Evolutionary conservation across 2,797 vertebrate genomes (phyloP).

Genomic region (Microctenopoma steveboyesi): DNA sequence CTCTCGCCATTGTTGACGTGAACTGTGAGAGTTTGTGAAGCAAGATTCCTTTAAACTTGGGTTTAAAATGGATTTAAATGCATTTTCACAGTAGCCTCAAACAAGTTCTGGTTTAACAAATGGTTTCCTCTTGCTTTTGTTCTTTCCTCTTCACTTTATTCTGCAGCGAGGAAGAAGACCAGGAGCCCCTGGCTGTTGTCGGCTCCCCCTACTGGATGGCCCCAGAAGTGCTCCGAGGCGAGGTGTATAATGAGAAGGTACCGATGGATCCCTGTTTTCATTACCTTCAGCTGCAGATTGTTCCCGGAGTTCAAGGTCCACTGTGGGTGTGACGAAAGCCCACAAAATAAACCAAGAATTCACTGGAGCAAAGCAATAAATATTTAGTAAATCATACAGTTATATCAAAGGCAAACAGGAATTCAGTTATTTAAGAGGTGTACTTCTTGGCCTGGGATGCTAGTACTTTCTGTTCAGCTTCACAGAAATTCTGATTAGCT

Average conservation of each 20-base stretch:
- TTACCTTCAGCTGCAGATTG: slow-evolving; percentile 19
- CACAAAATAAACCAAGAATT: slow-evolving; percentile 20
- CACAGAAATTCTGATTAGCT: slow-evolving; percentile 15
- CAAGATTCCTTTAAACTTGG: neutral
- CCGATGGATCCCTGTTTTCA: slow-evolving; percentile 10
- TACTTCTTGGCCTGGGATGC: neutral
- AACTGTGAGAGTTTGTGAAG: neutral
- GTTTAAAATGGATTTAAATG: too few species aligned
- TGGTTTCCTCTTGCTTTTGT: neutral
- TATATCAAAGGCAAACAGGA: slow-evolving; percentile 1
- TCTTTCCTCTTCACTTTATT: neutral
- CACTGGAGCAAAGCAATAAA: slow-evolving; percentile 31
- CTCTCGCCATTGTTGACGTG: neutral
- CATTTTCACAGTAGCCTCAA: too few species aligned
- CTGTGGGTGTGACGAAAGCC: slow-evolving; percentile 32
- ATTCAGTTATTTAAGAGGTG: slow-evolving; percentile 37
- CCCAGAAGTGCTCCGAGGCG: slow-evolving; percentile 92
- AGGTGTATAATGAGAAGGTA: slow-evolving; percentile 96
- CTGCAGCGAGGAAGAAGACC: slow-evolving; percentile 85
- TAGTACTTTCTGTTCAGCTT: neutral
- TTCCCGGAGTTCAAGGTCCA: slow-evolving; percentile 52
- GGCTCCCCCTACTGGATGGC: slow-evolving; percentile 99
- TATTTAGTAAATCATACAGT: slow-evolving; percentile 40
- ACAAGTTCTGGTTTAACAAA: neutral
- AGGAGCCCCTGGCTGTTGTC: slow-evolving; percentile 90